phyloP scores from a whole-genome alignment of 2,797 vertebrate genomes.

The Melanotaenia parkinsoni region DNA sequence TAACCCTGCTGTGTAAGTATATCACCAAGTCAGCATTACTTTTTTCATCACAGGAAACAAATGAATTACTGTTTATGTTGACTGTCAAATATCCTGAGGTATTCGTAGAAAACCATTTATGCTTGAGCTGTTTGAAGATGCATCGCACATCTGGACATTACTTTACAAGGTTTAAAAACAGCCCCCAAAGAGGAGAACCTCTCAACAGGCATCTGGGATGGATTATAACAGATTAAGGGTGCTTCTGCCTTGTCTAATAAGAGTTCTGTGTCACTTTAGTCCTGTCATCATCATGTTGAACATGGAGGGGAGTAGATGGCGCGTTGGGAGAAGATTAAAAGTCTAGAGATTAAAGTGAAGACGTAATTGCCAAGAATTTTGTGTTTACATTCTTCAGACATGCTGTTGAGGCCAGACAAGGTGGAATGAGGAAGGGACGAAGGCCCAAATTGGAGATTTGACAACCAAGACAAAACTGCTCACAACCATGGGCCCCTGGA shows the following conservation, averaged over 20 bases:
- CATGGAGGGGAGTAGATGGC: neutral
- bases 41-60: slow-evolving; percentile 57
- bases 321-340: slow-evolving; percentile 11
- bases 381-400: slow-evolving; percentile 24
- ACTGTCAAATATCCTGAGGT: slow-evolving; percentile 57
- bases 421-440: slow-evolving; percentile 18
- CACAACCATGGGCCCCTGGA: slow-evolving; percentile 49
- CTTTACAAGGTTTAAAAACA: slow-evolving; percentile 60
- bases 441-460: slow-evolving; percentile 37
- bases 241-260: slow-evolving; percentile 46
- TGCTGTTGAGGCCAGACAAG: slow-evolving; percentile 27
- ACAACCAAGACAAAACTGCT: slow-evolving; percentile 54
- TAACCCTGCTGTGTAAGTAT: slow-evolving; percentile 35
- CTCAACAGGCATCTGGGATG: slow-evolving; percentile 50
- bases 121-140: slow-evolving; percentile 45
- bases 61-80: slow-evolving; percentile 58
- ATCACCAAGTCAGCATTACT: slow-evolving; percentile 19
- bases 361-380: slow-evolving; percentile 21
- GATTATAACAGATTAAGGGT: slow-evolving; percentile 38
- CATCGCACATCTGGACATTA: slow-evolving; percentile 59
- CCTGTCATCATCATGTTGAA: slow-evolving; percentile 24
- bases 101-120: slow-evolving; percentile 33
- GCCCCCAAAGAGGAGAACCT: slow-evolving; percentile 18
- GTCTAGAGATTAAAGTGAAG: slow-evolving; percentile 39
- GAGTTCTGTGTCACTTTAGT: slow-evolving; percentile 46